Evolutionary conservation across 92 coral and sea anemone genomes (phyloP), one percentile per base, ranked within the genome.

Genomic region (Palythoa grandis): DNA sequence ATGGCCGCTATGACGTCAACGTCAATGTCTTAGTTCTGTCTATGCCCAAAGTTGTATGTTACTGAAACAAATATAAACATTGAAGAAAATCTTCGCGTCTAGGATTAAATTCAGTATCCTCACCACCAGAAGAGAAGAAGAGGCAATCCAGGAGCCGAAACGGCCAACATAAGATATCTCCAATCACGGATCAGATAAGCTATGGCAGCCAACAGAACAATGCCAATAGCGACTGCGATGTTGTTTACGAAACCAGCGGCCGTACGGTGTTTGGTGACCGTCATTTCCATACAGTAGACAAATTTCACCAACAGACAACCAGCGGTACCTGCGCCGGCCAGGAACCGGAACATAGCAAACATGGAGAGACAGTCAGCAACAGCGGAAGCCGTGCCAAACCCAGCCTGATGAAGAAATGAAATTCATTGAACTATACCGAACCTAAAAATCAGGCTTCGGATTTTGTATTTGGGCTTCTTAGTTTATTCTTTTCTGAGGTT

Each of bases 251-350:
- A 89, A 22, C 97, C 97, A 24, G 92, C 97, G 2, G 93, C 94
- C 22, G 97, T 92, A 11, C 97, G 89, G 83, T 93, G 68, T 12
- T 85, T 86, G 58, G 92, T 93, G 71, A 85, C 87, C 9, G 92
- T 87, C 78, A 93, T 85, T 74, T 93, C 97, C 92, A 93, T 76
- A 77, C 97, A 93, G 87, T 91, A 93, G 67, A 82, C 95, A 37
- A 92, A 92, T n/a, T 93, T 87, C 68, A 86, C 92, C 82, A 94
- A 20, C 19, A 92, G 86, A 83, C 95, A 89, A 8, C 91, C 93
- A 52, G 91, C 95, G 57, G 89, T 90, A 1, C 92, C 98, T 86
- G 92, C 71, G 11, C 98, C 92, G 73, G 89, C 71, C 29, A 79
- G 79, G 67, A 94, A 94, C 9, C 95, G 95, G 61, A 94, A 90